A percentile compares a stretch with the other conserved stretches of the same genome.
Evolutionary conservation across 2,888 invertebrate genomes (phyloP).

Genomic region (Orthonychiurus folsomi): DNA sequence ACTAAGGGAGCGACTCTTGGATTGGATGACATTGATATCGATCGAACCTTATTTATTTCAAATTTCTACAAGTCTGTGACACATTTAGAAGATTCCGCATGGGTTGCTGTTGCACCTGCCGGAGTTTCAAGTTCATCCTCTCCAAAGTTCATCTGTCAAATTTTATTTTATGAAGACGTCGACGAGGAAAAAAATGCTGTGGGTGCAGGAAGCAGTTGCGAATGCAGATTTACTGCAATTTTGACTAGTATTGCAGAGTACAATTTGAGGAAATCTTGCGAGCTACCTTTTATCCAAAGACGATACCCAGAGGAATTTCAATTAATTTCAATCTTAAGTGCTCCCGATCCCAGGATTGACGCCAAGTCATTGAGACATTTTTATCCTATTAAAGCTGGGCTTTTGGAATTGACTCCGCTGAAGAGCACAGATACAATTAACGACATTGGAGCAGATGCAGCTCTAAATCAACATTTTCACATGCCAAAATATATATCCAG

Average conservation of each 20-base stretch:
- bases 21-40: no score
- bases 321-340: neutral
- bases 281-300: neutral
- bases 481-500: neutral
- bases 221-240: no score
- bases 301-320: neutral
- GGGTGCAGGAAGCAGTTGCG: no score
- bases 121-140: no score
- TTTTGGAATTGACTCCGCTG: neutral
- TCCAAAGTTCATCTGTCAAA: neutral
- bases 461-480: neutral
- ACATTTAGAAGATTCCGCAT: neutral
- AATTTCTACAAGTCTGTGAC: neutral
- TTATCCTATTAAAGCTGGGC: neutral
- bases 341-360: neutral
- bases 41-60: neutral
- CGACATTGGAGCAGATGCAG: neutral
- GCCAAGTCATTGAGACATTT: neutral
- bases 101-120: neutral
- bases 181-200: no score
- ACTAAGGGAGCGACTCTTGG: no score
- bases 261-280: neutral
- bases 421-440: neutral
- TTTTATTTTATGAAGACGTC: neutral
- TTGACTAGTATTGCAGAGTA: neutral